Evolutionary conservation across 2,797 vertebrate genomes (phyloP).

Genomic region (Aviceda cuculoides): DNA sequence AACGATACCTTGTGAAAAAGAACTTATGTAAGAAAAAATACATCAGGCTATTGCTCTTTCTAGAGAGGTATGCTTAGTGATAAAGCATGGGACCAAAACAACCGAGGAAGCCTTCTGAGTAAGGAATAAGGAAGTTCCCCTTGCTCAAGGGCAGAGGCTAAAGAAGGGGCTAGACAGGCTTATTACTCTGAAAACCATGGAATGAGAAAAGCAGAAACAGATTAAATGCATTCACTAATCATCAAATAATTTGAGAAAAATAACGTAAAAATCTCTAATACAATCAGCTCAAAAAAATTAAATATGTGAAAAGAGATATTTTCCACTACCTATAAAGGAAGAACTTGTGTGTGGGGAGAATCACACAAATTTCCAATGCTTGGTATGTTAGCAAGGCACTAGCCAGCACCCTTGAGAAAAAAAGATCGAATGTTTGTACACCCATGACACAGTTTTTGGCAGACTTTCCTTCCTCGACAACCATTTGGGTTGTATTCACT

Average conservation of each 20-base stretch:
- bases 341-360: neutral
- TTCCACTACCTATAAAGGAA: neutral
- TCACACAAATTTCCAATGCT: neutral
- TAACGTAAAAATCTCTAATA: neutral
- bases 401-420: neutral
- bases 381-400: neutral
- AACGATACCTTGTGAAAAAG: neutral
- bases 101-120: neutral
- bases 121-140: neutral
- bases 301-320: neutral
- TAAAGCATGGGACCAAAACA: neutral
- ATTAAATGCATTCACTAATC: neutral
- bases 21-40: neutral
- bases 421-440: slow-evolving; percentile 5
- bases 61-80: neutral
- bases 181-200: neutral
- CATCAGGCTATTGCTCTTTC: neutral
- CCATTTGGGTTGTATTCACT: neutral
- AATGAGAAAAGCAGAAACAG: neutral
- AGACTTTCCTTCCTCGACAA: neutral
- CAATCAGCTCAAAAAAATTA: neutral
- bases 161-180: neutral
- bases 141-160: neutral
- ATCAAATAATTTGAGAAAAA: neutral
- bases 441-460: neutral